Evolutionary conservation across 2,113 vertebrate species (phyloP), one percentile per base, ranked within the genome.

Genomic region (Neoarius graeffei): DNA sequence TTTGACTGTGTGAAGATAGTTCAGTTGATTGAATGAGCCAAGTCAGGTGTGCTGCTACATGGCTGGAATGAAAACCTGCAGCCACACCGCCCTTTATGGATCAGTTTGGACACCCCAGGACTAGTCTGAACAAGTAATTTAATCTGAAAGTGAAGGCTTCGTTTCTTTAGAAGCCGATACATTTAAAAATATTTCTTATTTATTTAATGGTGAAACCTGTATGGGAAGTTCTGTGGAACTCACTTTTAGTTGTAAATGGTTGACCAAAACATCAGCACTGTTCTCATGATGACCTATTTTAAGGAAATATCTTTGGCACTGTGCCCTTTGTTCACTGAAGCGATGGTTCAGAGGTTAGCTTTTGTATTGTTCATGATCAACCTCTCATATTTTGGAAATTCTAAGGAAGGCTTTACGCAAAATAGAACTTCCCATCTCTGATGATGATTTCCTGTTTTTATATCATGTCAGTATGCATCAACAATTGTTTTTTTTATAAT

Each of bases 361-460:
- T 7, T 54, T 42, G 66, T 27, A 77, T 89, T 87, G 74, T 79
- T 81, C 71, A 54, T 81, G 42, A 54, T 81, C 4, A 15, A 10
- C 57, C n/a, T 56, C 30, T 87, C 81, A 57, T 74, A 42, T 27
- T 17, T 1, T 85, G 35, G 48, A 0, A 85, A 74, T 89, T 89
- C 86, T 57, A 30, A 30, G 77, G 83, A 89, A 87, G n/a, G 8
- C 19, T 0, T 35, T 20, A 59, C 23, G 13, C 7, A 88, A 52
- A 30, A 11, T 13, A 19, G 7, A 35, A 25, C 50, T 82, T 89
- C 88, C 88, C 52, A 11, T 85, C 77, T 76, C 17, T 11, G 5
- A n/a, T 56, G 25, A n/a, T n/a, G 50, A 8, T 79, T 79, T 79
- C 76, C 76, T 79, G 76, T 79, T 79, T 79, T 79, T 17, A 54